Evolutionary conservation across 2,888 invertebrate genomes (phyloP).

Genomic region (Sepiola atlantica): DNA sequence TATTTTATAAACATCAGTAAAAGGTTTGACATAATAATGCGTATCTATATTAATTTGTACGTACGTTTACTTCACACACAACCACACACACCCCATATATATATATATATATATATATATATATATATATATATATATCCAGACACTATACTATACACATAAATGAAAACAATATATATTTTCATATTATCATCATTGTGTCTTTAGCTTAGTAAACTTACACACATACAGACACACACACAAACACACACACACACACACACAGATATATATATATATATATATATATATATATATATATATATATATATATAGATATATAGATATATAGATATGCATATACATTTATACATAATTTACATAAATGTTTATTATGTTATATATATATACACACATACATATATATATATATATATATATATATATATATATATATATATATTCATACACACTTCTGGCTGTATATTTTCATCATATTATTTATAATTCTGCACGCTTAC

Average conservation of each 20-base stretch:
- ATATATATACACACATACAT: background rate
- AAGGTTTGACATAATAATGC: too few species aligned
- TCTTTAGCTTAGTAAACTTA: background rate
- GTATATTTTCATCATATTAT: background rate
- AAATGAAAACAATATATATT: too few species aligned
- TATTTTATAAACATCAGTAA: background rate
- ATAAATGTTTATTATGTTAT: background rate
- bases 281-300: background rate
- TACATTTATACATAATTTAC: background rate
- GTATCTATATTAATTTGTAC: too few species aligned
- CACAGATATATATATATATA: background rate
- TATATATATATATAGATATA: background rate
- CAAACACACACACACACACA: background rate
- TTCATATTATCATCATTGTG: too few species aligned
- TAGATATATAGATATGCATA: background rate
- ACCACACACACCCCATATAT: background rate
- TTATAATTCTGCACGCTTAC: background rate
- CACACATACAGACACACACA: background rate
- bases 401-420: background rate
- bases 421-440: background rate
- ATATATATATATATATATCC: background rate
- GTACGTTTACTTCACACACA: background rate
- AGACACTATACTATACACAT: background rate
- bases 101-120: background rate
- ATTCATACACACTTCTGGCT: background rate